Conservation (phyloP, 2,113 vertebrate species). For the Sula dactylatra region DNA sequence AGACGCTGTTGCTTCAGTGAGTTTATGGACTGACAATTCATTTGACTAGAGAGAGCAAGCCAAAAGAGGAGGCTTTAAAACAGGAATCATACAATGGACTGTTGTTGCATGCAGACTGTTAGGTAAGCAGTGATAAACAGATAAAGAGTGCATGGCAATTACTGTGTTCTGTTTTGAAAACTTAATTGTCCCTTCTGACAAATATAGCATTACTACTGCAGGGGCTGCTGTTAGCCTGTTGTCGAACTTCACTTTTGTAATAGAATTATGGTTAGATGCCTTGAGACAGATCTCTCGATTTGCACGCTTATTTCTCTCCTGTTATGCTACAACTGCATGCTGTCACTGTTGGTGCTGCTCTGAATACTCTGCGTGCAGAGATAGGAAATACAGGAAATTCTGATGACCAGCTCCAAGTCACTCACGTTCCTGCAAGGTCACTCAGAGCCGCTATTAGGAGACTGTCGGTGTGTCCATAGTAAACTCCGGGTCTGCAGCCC, state of each 20-base stretch:
- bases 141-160: not conserved
- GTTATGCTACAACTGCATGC: not conserved
- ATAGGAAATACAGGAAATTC: not conserved
- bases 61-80: not conserved
- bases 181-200: too few species aligned
- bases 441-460: not conserved
- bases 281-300: not conserved
- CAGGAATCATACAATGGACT: not conserved
- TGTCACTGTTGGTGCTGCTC: accelerated
- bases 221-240: not conserved
- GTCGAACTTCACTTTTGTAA: not conserved
- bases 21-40: not conserved
- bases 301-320: not conserved
- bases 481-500: not conserved
- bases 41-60: not conserved
- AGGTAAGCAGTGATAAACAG: not conserved
- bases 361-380: not conserved
- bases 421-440: accelerated
- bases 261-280: not conserved
- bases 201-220: not conserved
- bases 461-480: not conserved
- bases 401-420: not conserved
- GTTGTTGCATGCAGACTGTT: not conserved
- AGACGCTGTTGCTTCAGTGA: not conserved
- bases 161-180: not conserved